These are phyloP conservation scores for Caradrina kadenii DNA, from an alignment of 2,888 invertebrate species.

Conservation along the genomic window DNA sequence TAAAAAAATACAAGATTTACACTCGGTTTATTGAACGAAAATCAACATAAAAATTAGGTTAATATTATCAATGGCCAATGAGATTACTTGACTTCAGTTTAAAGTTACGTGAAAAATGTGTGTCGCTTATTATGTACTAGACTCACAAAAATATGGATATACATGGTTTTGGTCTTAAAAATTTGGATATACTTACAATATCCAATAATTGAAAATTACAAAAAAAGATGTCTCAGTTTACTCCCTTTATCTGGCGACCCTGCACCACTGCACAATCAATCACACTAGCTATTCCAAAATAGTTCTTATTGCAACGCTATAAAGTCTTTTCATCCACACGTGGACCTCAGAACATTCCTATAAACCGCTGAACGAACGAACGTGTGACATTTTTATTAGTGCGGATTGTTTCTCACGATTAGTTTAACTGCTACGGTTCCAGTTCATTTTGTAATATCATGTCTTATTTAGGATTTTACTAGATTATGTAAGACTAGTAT, in stretches of 20 bases:
- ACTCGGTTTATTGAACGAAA: too few relatives aligned
- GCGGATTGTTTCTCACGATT: conserved; percentile 85
- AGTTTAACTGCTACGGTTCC: conserved; percentile 34
- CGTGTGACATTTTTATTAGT: conserved; percentile 83
- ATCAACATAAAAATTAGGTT: too few relatives aligned
- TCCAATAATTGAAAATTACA: background rate
- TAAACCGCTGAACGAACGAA: conserved; percentile 69
- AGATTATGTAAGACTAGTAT: conserved; percentile 7
- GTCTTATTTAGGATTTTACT: conserved; percentile 32
- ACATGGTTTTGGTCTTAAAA: too few relatives aligned
- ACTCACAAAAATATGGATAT: too few relatives aligned
- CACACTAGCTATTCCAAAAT: conserved; percentile 51
- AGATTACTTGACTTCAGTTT: too few relatives aligned
- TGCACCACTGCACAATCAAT: conserved; percentile 39
- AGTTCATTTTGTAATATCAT: conserved; percentile 46
- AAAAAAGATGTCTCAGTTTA: background rate
- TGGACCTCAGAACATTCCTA: conserved; percentile 67
- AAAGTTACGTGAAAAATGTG: too few relatives aligned
- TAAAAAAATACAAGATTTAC: too few relatives aligned
- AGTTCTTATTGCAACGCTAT: conserved; percentile 59
- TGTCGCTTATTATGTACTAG: too few relatives aligned
- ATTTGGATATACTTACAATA: background rate
- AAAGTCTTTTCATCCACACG: conserved; percentile 56
- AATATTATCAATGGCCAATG: too few relatives aligned
- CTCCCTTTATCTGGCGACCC: conserved; percentile 5